These are phyloP conservation scores for Vannuccia rotundouncinata DNA, from an alignment of 2,888 invertebrate genomes.

Conservation along the genomic window DNA sequence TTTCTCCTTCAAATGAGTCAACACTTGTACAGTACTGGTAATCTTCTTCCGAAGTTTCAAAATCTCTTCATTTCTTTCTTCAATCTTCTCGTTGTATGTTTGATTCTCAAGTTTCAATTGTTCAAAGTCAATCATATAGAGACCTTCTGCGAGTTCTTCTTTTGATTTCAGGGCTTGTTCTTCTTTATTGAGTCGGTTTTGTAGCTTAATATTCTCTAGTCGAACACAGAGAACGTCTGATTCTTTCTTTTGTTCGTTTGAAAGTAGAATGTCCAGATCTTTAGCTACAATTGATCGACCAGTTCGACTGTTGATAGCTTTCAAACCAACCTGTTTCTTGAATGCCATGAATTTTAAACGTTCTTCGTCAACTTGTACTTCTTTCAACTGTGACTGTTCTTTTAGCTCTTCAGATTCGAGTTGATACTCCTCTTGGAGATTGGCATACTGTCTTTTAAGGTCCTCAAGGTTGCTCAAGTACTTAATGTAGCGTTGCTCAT, in stretches of 20 bases:
- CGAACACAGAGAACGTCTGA: constrained; percentile 51
- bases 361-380: constrained; percentile 51
- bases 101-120: constrained; percentile 61
- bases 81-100: constrained; percentile 61
- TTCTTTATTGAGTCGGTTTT: constrained; percentile 55
- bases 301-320: constrained; percentile 51
- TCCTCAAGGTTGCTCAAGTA: constrained; percentile 55
- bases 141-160: constrained; percentile 60
- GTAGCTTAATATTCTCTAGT: constrained; percentile 55
- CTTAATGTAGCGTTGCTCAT: constrained; percentile 55
- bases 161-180: constrained; percentile 55
- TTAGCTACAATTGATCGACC: constrained; percentile 52
- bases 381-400: constrained; percentile 49
- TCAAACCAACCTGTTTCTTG: constrained; percentile 51
- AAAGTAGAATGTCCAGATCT: constrained; percentile 40
- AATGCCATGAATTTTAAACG: constrained; percentile 50
- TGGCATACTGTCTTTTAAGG: constrained; percentile 46
- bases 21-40: constrained; percentile 58
- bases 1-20: constrained; percentile 61
- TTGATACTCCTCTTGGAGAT: constrained; percentile 47
- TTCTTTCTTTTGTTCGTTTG: constrained; percentile 46
- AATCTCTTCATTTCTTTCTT: constrained; percentile 61
- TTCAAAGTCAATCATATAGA: constrained; percentile 61
- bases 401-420: constrained; percentile 50
- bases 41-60: constrained; percentile 58